A percentile compares a stretch with the other conserved stretches of the same genome.
Conservation (phyloP, 2,888 invertebrate genomes). For the Agrypnus murinus region DNA sequence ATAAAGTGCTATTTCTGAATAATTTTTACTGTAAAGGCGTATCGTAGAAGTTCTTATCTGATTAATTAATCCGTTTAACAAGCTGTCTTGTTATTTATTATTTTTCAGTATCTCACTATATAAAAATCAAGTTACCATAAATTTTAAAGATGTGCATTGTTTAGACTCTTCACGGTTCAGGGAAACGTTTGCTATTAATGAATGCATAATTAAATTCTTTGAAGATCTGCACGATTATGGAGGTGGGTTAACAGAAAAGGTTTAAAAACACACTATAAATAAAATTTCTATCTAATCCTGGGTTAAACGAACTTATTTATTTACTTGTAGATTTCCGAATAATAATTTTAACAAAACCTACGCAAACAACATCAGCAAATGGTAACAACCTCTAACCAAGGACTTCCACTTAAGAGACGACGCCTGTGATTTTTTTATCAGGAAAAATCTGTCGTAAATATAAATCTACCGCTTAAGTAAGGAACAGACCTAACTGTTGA, state of each 20-base stretch:
- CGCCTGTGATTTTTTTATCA: constrained; percentile 32
- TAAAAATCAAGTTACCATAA: no score
- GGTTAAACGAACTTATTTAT: constrained; percentile 29
- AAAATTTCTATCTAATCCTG: constrained; percentile 8
- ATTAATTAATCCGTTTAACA: no score
- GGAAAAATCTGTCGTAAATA: constrained; percentile 38
- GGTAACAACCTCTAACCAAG: constrained; percentile 46
- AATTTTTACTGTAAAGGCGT: no score
- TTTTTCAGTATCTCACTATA: no score
- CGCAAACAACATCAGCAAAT: constrained; percentile 43
- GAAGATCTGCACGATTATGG: no score
- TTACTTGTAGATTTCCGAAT: constrained; percentile 30
- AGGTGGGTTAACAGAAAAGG: neutral
- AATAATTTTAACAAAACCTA: constrained; percentile 40
- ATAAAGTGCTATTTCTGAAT: no score
- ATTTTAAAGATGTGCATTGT: no score
- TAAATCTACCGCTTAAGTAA: constrained; percentile 21
- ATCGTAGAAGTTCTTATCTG: no score
- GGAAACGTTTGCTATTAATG: no score
- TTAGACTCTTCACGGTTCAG: no score
- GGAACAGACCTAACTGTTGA: constrained; percentile 26
- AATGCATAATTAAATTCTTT: no score
- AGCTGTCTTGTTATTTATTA: no score
- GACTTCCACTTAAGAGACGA: constrained; percentile 38
- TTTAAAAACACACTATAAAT: constrained; percentile 3